Evolutionary conservation across 1,140 invertebrate species (phyloP).

Genomic region (Oncopeltus fasciatus): DNA sequence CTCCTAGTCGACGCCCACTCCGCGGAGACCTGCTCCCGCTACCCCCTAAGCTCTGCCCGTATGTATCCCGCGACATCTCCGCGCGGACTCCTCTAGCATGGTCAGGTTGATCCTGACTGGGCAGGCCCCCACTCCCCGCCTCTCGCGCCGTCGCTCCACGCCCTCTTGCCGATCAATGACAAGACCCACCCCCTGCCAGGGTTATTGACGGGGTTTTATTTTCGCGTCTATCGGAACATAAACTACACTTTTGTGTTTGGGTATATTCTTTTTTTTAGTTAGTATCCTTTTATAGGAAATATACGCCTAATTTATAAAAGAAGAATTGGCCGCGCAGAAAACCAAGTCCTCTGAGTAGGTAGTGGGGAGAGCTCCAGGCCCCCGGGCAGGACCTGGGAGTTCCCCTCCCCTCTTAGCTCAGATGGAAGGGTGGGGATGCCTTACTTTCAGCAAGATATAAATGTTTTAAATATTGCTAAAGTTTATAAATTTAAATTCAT

Average conservation of each 20-base stretch:
- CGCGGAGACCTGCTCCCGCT: constrained; percentile 41
- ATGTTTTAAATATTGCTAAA: too few species aligned
- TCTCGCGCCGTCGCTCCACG: background rate
- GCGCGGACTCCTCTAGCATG: constrained; percentile 4
- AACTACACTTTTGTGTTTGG: background rate
- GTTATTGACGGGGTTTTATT: background rate
- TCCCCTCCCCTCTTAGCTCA: too few species aligned
- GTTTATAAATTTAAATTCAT: too few species aligned
- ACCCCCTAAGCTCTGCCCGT: constrained; percentile 39
- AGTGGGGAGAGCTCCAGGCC: too few species aligned
- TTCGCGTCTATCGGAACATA: background rate
- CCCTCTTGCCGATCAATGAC: constrained; percentile 16
- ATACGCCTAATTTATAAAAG: too few species aligned
- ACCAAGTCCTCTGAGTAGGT: too few species aligned
- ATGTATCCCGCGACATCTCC: constrained; percentile 54
- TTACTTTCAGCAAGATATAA: too few species aligned
- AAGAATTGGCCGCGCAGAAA: too few species aligned
- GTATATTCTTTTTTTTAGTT: too few species aligned
- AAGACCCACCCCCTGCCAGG: background rate
- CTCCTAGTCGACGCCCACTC: constrained; percentile 44
- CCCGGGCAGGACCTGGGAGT: too few species aligned
- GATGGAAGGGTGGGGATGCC: too few species aligned
- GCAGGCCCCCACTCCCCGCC: background rate
- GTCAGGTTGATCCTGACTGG: background rate
- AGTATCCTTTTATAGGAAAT: too few species aligned